These are phyloP conservation scores for Eupithecia inturbata DNA, from an alignment of 2,888 invertebrate species.

Conservation along the genomic window DNA sequence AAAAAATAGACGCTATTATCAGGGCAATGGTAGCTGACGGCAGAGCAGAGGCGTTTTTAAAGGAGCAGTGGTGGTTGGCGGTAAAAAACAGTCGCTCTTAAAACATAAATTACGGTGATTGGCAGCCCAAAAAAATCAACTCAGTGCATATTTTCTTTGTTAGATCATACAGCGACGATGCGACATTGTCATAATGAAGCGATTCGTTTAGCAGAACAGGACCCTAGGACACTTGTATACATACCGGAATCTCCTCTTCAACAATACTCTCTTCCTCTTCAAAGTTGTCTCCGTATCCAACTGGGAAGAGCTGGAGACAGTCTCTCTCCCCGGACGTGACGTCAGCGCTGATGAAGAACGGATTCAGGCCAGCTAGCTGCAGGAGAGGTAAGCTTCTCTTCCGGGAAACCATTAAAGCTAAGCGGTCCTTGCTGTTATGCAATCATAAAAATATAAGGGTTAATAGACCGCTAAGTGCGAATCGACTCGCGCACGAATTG, in stretches of 20 bases:
- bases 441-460: neutral
- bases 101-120: no score
- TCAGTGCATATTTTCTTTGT: no score
- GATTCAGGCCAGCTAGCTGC: constrained; percentile 71
- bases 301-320: constrained; percentile 73
- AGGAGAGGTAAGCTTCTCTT: constrained; percentile 71
- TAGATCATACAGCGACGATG: no score
- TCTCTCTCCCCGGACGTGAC: constrained; percentile 65
- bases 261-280: constrained; percentile 63
- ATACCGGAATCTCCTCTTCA: constrained; percentile 54
- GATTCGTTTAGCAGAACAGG: neutral
- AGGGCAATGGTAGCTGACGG: no score
- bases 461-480: no score
- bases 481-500: no score
- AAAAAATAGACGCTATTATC: neutral
- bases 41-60: neutral
- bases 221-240: neutral
- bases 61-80: no score
- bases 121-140: no score
- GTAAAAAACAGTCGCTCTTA: no score
- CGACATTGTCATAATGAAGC: neutral
- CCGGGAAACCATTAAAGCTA: constrained; percentile 77
- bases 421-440: constrained; percentile 65
- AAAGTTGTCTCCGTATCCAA: constrained; percentile 75
- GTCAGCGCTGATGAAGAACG: constrained; percentile 74